Evolutionary conservation across 2,888 invertebrate genomes (phyloP), one percentile per base, ranked within the genome.

Genomic region (Schrankia costaestrigalis): DNA sequence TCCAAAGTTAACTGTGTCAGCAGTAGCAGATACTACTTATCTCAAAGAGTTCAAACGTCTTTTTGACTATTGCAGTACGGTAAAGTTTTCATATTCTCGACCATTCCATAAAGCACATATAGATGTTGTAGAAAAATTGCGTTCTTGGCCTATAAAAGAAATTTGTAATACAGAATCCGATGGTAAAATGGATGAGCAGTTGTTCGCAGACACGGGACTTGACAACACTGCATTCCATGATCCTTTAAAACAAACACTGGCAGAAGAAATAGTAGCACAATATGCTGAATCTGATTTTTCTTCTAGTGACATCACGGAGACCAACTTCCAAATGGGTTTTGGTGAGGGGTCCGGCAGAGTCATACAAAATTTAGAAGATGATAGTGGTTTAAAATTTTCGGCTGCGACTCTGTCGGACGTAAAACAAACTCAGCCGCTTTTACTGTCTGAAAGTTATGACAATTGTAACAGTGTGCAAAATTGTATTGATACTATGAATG

Each of bases 351-450:
- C 89, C 89, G 89, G 70, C 89, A 87, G 89, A 86, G 88, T 85
- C 84, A 82, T 76, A 72, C 77, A 80, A 81, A 76, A 81, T 83
- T 80, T 71, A 60, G 69, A 70, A 72, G 68, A 71, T 56, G 67
- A 60, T 73, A 72, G 65, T 67, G 64, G 71, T 70, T 70, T 65
- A 75, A 78, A 78, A 71, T 65, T 80, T 79, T 83, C 88, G 88
- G 87, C 88, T 87, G 89, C 86, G 85, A 84, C 85, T 87, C 88
- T 89, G 89, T 85, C 89, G 89, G 89, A 89, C 89, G 87, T 87
- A 82, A 88, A 88, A 77, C 87, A 78, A 71, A 61, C 70, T 77
- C 87, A 87, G 87, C 88, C 86, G 84, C 74, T 73, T 74, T 74
- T 77, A 71, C 62, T 61, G 73, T 78, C 79, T 71, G 69, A 70